Evolutionary conservation across 2,113 vertebrate genomes (phyloP), one percentile per base, ranked within the genome.

Genomic region (Tautogolabrus adspersus): DNA sequence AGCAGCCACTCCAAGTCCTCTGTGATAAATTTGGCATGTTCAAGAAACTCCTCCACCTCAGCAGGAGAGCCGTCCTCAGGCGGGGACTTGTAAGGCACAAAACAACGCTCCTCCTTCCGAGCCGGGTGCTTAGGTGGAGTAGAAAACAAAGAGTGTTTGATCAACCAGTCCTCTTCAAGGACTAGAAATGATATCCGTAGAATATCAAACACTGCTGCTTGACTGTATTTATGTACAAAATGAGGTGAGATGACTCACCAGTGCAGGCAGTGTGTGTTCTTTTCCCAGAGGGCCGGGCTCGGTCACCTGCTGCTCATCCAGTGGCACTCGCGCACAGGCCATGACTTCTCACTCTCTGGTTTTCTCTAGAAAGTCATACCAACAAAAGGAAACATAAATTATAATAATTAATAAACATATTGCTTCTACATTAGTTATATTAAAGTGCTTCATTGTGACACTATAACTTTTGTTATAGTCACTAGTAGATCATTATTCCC

Each of bases 1-100:
- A 99, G 95, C 59, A 99, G 96, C 98, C 98, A 99, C 78, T 96
- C 96, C 77, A 99, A 93, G 88, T 99, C 98, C 82, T 96, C 95
- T 1, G 90, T 91, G 79, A 99, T 95, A 88, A 99, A 99, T 81
- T 92, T 94, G 77, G 95, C 95, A 71, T 94, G 91, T 74, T 99
- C 98, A 92, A 97, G 87, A 88, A 97, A 99, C 64, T 98, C 97
- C 88, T 99, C 97, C 89, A 96, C 91, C 62, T 95, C 90, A 22
- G 96, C 97, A 0, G 96, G 86, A 16, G 95, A 93, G 83, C 94
- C 91, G 58, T 93, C 85, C 57, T 91, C 90, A 8, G 96, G 95
- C 15, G 95, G 96, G 0, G 96, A 93, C 77, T 94, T 95, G 93
- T 98, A 99, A 42, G 94, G 91, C 94, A 99, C 93, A 51, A 99